Evolutionary conservation across 2,888 invertebrate species (phyloP), one percentile per base, ranked within the genome.

Genomic region (Dione vanillae): DNA sequence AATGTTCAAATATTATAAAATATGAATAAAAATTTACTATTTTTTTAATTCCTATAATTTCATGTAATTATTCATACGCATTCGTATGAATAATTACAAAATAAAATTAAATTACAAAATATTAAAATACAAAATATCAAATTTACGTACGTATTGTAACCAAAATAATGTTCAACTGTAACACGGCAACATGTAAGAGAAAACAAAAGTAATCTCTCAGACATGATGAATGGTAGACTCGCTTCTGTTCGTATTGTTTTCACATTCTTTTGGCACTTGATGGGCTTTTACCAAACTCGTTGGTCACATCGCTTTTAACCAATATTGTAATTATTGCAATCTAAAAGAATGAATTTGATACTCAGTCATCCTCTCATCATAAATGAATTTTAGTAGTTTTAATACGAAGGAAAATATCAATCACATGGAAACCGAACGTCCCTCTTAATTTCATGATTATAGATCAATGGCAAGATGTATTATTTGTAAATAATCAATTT

Each of bases 151-250:
- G 27, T 2, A 27, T 27, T 27, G 27, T 27, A 27, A 27, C 27
- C 27, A 2, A 27, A n/a, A 37, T 35, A 10, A 54, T 54, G 35
- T 54, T 37, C 54, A 54, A 37, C 35, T 35, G 19, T 59, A 43
- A 59, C 43, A 14, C 20, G 20, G 20, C 14, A 43, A 20, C 43
- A 43, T 49, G n/a, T 47, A 65, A 51, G 52, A 65, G 65, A 69
- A 71, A 78, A 76, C 74, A 72, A 65, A 76, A 70, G 67, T 72
- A 72, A 75, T 77, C 74, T 70, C 70, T 51, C 65, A 51, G 59
- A 47, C 59, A 77, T 78, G 78, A 79, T 79, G 78, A 78, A 80
- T 78, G 68, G 65, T 40, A 65, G 58, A 73, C 62, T 66, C 71
- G 73, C 52, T 56, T 54, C 11, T 69, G 66, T 66, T 16, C 19